Conservation (phyloP, 2,888 invertebrate genomes). For the Caenorhabditis japonica region DNA sequence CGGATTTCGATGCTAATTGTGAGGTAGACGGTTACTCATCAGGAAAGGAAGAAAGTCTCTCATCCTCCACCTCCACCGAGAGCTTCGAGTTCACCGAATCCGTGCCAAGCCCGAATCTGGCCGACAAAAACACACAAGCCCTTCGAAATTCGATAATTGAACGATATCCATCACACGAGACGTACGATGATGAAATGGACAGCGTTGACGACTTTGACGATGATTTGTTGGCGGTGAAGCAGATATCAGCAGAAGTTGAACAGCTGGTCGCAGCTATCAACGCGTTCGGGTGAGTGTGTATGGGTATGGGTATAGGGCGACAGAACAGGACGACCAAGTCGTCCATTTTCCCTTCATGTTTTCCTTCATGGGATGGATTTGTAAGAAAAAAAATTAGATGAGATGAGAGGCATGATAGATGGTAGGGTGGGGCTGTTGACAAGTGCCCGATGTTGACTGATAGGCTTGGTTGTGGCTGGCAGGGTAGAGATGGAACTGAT, state of each 20-base stretch:
- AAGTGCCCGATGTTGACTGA: background rate
- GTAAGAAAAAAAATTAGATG: too few relatives aligned
- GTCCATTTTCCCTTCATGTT: conserved; percentile 7
- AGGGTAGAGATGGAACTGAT: too few relatives aligned
- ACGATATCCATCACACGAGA: conserved; percentile 37
- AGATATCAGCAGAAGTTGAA: conserved; percentile 52
- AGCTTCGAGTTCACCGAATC: conserved; percentile 44
- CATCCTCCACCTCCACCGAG: conserved; percentile 36
- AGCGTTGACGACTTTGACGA: conserved; percentile 22
- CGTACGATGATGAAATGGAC: conserved; percentile 33
- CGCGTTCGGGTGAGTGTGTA: conserved; percentile 48
- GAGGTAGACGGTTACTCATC: conserved; percentile 28
- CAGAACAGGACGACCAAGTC: conserved; percentile 16
- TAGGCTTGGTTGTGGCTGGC: conserved; percentile 36
- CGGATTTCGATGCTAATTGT: conserved; percentile 17
- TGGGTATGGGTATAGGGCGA: background rate
- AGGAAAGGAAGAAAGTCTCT: conserved; percentile 40
- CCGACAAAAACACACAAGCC: conserved; percentile 21
- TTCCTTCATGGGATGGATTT: too few relatives aligned
- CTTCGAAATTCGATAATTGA: conserved; percentile 36
- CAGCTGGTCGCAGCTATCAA: conserved; percentile 53
- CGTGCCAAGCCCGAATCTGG: background rate
- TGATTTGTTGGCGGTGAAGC: conserved; percentile 35
- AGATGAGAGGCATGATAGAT: too few relatives aligned
- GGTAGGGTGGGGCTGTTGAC: too few relatives aligned